phyloP scores from a whole-genome alignment of 2,888 invertebrate genomes.

The Morinoia aosen region DNA sequence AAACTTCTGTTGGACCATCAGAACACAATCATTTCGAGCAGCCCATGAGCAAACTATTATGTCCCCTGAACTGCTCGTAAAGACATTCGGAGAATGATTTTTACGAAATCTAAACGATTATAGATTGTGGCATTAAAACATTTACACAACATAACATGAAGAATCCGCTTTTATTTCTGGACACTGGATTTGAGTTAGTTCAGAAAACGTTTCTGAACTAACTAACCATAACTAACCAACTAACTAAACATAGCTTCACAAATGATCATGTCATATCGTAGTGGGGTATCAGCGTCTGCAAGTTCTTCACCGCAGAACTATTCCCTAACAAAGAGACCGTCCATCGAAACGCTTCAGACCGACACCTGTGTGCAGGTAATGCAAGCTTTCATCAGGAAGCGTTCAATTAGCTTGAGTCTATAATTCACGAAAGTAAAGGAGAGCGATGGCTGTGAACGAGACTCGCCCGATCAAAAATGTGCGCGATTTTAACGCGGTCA shows the following conservation, averaged over 20 bases:
- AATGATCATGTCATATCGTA: not conserved
- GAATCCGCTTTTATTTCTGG: not conserved
- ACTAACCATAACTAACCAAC: too few species aligned
- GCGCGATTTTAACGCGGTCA: not conserved
- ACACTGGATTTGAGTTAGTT: not conserved
- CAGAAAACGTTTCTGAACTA: not conserved
- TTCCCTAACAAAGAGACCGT: not conserved
- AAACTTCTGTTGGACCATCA: not conserved
- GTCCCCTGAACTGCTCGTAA: not conserved
- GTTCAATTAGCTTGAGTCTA: conserved; percentile 6
- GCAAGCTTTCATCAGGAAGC: not conserved
- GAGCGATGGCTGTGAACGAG: not conserved
- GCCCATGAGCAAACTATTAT: not conserved
- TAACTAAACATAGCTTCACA: not conserved
- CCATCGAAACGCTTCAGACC: not conserved
- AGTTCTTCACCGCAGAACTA: not conserved
- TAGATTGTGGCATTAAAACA: not conserved
- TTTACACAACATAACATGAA: not conserved
- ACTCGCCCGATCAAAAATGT: not conserved
- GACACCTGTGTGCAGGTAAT: not conserved
- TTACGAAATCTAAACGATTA: not conserved
- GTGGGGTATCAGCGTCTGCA: not conserved
- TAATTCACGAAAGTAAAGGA: not conserved
- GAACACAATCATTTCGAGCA: not conserved
- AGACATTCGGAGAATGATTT: not conserved